Evolutionary conservation across 2,888 invertebrate genomes (phyloP), one percentile per base, ranked within the genome.

Genomic region (Trissolcus japonicus): DNA sequence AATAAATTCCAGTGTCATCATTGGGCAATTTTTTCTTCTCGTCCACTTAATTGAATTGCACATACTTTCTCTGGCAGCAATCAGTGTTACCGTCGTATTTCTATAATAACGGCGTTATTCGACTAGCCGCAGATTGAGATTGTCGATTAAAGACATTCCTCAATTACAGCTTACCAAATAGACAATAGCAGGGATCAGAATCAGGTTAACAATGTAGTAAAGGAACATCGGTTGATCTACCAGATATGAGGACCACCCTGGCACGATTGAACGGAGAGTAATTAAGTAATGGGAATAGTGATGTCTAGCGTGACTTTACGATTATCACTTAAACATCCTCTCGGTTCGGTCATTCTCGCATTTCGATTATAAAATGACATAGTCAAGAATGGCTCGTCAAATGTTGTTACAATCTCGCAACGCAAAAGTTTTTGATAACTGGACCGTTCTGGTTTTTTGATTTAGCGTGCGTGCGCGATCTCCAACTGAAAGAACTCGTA

Each of bases 261-360:
- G 78, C 78, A 83, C 76, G 62, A 83, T 85, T 80, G 81, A 80
- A 78, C 80, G 67, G 78, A 83, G 83, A 85, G 83, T 85, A 85
- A 85, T 85, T 85, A 85, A 84, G 84, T 83, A 83, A 80, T 78
- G 82, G 81, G 79, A 82, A 43, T 14, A 84, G 82, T 82, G 81
- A 82, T 82, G 83, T 81, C 80, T 83, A 83, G 84, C 84, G 85
- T 85, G 85, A 85, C 85, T 25, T 25, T 4, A 25, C 25, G 25
- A 25, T n/a, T 25, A 25, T 25, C 25, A 25, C 25, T 25, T 25
- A 25, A 3, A 25, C 84, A 83, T 85, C 84, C 82, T 82, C 43
- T 83, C 82, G 82, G 82, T 82, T 82, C 81, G 17, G 61, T 71
- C 82, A 78, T 68, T 82, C 83, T 83, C 84, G n/a, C n/a, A 84